Evolutionary conservation across 2,113 vertebrate species (phyloP).

Genomic region (Athene cunicularia): DNA sequence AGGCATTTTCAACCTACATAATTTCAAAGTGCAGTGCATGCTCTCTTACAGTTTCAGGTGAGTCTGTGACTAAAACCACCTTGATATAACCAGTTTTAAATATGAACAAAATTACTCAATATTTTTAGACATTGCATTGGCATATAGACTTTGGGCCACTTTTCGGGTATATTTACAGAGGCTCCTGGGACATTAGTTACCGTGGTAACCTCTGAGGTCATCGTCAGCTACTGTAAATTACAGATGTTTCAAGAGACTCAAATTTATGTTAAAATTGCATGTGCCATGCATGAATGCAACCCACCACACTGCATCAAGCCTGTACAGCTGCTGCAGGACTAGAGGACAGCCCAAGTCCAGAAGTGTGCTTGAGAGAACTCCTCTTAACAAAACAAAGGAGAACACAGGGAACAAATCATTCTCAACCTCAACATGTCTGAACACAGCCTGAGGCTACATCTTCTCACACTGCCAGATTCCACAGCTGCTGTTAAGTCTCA

Average conservation of each 20-base stretch:
- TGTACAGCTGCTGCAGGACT: neutral
- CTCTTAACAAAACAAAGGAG: neutral
- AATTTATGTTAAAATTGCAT: neutral
- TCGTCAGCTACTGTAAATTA: neutral
- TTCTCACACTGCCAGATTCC: neutral
- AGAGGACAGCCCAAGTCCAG: neutral
- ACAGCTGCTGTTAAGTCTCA: rapidly evolving
- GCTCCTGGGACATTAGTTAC: neutral
- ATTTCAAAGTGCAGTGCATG: neutral
- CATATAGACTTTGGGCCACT: neutral
- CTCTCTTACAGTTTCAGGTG: neutral
- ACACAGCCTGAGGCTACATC: neutral
- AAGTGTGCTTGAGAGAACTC: neutral
- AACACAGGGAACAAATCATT: rapidly evolving
- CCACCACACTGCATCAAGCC: rapidly evolving
- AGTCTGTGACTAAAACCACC: neutral
- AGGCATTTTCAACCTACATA: neutral
- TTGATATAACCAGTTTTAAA: neutral
- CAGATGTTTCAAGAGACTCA: neutral
- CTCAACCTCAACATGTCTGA: neutral
- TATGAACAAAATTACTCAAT: neutral
- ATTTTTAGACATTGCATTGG: neutral
- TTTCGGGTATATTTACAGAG: neutral
- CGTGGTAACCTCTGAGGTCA: neutral
- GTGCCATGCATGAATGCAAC: neutral